Conservation (phyloP, 1,140 invertebrate genomes). For the Drosophila pectinifera region DNA sequence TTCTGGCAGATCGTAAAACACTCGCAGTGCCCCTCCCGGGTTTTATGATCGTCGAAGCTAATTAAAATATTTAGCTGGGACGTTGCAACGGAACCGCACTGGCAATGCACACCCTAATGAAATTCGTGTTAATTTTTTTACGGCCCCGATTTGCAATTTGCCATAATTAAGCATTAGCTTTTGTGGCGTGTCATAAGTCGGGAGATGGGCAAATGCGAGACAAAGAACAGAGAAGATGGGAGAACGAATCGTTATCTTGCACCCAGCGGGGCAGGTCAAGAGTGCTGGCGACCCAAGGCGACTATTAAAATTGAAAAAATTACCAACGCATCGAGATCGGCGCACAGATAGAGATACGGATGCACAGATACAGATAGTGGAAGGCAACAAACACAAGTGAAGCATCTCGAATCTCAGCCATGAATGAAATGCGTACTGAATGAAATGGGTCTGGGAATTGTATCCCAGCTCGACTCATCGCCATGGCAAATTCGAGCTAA, state of each 20-base stretch:
- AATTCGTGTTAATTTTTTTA: conserved; percentile 78
- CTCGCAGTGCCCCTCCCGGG: conserved; percentile 36
- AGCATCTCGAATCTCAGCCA: conserved; percentile 62
- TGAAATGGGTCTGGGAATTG: conserved; percentile 70
- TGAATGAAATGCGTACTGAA: conserved; percentile 75
- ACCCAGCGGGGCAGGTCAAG: conserved; percentile 53
- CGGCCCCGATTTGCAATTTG: conserved; percentile 71
- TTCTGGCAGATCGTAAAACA: conserved; percentile 77
- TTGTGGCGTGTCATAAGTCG: conserved; percentile 48
- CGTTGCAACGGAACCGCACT: conserved; percentile 29
- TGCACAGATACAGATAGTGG: conserved; percentile 22
- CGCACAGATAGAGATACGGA: conserved; percentile 17
- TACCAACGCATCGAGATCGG: conserved; percentile 58
- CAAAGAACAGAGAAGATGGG: not conserved
- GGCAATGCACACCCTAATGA: conserved; percentile 38
- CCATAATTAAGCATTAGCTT: conserved; percentile 79
- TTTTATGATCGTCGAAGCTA: conserved; percentile 71
- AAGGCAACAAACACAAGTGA: conserved; percentile 7
- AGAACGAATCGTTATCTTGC: conserved; percentile 36
- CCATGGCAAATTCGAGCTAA: conserved; percentile 52
- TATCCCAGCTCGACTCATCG: conserved; percentile 24
- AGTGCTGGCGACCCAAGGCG: conserved; percentile 55
- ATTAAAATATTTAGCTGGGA: conserved; percentile 78
- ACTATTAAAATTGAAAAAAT: conserved; percentile 77
- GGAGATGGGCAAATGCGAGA: not conserved